phyloP scores from a whole-genome alignment of 2,797 vertebrate genomes.

The Propithecus deckenii region DNA sequence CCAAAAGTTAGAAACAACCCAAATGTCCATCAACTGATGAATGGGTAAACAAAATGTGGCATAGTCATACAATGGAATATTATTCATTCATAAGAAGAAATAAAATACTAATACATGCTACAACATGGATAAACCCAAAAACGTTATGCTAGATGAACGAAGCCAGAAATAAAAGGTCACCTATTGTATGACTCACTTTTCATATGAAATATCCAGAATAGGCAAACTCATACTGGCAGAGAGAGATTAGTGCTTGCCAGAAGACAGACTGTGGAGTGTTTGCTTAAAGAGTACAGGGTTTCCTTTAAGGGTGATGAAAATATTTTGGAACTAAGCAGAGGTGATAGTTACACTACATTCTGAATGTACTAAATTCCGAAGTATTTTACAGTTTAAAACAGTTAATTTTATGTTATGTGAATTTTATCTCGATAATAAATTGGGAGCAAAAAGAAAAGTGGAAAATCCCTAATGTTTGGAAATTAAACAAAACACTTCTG shows the following conservation, averaged over 20 bases:
- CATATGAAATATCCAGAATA: not conserved
- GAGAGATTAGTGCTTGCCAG: not conserved
- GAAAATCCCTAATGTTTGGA: not conserved
- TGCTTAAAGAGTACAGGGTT: not conserved
- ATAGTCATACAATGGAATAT: not conserved
- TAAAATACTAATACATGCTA: not conserved
- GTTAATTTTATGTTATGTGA: not conserved
- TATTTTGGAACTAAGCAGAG: not conserved
- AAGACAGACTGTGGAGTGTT: not conserved
- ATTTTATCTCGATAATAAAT: slow-evolving; percentile 12
- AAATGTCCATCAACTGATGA: not conserved
- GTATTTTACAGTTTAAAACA: not conserved
- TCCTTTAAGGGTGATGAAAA: not conserved
- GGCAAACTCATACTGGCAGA: not conserved
- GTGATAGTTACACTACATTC: not conserved
- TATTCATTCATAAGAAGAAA: not conserved
- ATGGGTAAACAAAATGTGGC: not conserved
- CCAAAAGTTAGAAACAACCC: not conserved
- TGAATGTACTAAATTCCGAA: not conserved
- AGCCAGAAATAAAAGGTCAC: not conserved
- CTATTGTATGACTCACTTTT: not conserved
- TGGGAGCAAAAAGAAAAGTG: not conserved
- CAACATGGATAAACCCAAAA: not conserved
- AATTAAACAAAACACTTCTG: slow-evolving; percentile 8
- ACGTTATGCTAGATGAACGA: not conserved